These are phyloP conservation scores for Spatulosminthurus flaviceps DNA, from an alignment of 2,888 invertebrate species.

Conservation along the genomic window DNA sequence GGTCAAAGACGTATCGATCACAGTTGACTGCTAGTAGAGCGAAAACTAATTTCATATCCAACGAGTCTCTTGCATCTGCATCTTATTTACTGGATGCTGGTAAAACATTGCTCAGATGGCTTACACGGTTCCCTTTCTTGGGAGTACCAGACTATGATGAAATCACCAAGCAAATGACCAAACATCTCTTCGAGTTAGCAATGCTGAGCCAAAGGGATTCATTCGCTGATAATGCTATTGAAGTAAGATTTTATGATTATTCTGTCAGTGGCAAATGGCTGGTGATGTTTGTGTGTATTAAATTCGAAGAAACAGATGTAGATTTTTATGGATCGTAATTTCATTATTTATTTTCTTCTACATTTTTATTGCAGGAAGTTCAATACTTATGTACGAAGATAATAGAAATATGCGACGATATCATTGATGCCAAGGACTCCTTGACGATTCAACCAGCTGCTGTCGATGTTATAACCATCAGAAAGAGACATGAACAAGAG, in stretches of 20 bases:
- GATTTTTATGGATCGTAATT: not conserved
- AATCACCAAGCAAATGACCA: conserved; percentile 64
- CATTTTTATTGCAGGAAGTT: conserved; percentile 50
- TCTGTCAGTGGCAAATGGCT: no score
- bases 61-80: conserved; percentile 56
- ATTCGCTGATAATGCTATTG: conserved; percentile 86
- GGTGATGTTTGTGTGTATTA: not conserved
- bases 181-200: conserved; percentile 85
- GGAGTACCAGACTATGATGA: conserved; percentile 58
- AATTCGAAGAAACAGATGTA: not conserved
- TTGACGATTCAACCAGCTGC: conserved; percentile 90
- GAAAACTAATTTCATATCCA: conserved; percentile 54
- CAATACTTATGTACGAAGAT: conserved; percentile 61
- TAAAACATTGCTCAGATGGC: conserved; percentile 57
- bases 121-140: conserved; percentile 59
- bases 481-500: conserved; percentile 84
- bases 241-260: conserved; percentile 66
- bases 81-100: conserved; percentile 57
- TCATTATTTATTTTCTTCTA: not conserved
- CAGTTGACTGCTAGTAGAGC: conserved; percentile 44
- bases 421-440: conserved; percentile 73
- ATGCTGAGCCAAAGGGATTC: conserved; percentile 90
- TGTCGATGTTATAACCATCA: conserved; percentile 86
- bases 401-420: conserved; percentile 58
- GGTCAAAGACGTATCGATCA: conserved; percentile 59